phyloP scores from a whole-genome alignment of 1,140 invertebrate genomes.

The Pachypsylla venusta region DNA sequence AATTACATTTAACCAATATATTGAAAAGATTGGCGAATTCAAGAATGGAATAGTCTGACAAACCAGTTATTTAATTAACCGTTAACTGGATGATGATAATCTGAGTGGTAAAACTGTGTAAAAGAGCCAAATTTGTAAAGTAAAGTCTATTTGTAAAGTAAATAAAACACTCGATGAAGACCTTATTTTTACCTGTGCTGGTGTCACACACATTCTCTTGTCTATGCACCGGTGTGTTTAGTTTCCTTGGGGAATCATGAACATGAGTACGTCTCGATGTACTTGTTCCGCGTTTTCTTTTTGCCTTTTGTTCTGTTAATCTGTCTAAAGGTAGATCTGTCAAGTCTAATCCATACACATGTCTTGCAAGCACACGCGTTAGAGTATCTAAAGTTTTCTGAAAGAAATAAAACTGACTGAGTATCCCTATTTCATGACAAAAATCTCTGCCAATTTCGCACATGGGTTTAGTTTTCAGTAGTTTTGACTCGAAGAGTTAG shows the following conservation, averaged over 20 bases:
- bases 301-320: conserved; percentile 66
- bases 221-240: conserved; percentile 80
- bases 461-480: no score
- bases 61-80: no score
- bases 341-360: conserved; percentile 85
- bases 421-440: no score
- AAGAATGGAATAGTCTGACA: no score
- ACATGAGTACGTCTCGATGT: conserved; percentile 60
- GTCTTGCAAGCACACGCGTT: conserved; percentile 76
- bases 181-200: conserved; percentile 41
- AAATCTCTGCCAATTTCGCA: no score
- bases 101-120: no score
- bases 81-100: no score
- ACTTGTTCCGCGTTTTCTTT: conserved; percentile 40
- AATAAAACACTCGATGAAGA: no score
- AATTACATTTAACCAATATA: no score
- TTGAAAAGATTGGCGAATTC: no score
- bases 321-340: conserved; percentile 75
- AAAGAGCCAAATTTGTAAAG: no score
- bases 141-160: not conserved
- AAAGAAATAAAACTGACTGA: conserved; percentile 20
- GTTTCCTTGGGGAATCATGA: conserved; percentile 73
- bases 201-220: conserved; percentile 51
- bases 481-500: no score
- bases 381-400: conserved; percentile 94